Percentiles rank a stretch among this genome's conserved stretches.
These are phyloP conservation scores for Spialia ferax DNA, from an alignment of 2,888 invertebrate genomes.

Conservation along the genomic window DNA sequence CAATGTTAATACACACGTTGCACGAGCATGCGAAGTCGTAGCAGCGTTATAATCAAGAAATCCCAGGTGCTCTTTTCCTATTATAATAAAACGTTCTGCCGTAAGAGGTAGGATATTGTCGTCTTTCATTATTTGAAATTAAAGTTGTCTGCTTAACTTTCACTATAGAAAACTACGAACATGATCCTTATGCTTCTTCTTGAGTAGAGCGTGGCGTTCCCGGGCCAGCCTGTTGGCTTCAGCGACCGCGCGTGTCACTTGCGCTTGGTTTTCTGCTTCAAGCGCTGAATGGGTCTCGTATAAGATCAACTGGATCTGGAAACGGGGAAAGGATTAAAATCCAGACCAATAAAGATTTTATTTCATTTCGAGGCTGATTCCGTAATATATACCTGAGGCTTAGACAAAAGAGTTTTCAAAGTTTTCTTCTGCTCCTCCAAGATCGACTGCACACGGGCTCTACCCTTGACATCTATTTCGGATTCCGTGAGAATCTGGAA, in stretches of 20 bases:
- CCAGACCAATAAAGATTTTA: too few relatives aligned
- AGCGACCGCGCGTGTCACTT: slow-evolving; percentile 89
- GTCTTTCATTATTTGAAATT: too few relatives aligned
- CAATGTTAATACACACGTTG: too few relatives aligned
- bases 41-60: too few relatives aligned
- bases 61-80: too few relatives aligned
- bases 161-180: slow-evolving; percentile 42
- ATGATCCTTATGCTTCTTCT: slow-evolving; percentile 63
- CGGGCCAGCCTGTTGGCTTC: slow-evolving; percentile 90
- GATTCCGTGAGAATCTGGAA: slow-evolving; percentile 88
- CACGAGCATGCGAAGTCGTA: too few relatives aligned
- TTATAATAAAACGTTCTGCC: too few relatives aligned
- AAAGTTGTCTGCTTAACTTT: too few relatives aligned
- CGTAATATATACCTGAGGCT: slow-evolving; percentile 88
- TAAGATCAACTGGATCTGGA: slow-evolving; percentile 91
- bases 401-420: slow-evolving; percentile 90
- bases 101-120: too few relatives aligned
- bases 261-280: slow-evolving; percentile 91
- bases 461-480: slow-evolving; percentile 88
- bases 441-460: slow-evolving; percentile 88
- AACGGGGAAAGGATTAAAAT: not conserved
- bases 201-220: slow-evolving; percentile 88
- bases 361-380: too few relatives aligned
- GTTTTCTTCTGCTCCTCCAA: slow-evolving; percentile 92
- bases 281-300: slow-evolving; percentile 94